Conservation (phyloP, 2,888 invertebrate species). For the Dyspetes luteomarginatus region DNA sequence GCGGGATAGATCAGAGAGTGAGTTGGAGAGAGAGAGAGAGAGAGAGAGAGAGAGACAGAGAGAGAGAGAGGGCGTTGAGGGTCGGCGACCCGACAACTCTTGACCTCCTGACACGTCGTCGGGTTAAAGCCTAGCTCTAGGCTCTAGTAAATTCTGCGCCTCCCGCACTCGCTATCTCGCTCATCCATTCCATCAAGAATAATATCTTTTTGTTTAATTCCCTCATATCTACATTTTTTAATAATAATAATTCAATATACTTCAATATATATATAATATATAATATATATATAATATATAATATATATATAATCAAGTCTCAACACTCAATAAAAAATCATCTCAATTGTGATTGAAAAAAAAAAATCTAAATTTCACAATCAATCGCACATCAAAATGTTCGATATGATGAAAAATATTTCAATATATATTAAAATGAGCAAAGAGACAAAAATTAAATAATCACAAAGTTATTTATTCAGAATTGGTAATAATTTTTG, state of each 20-base stretch:
- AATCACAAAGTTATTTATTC: too few species aligned
- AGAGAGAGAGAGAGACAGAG: constrained; percentile 18
- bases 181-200: constrained; percentile 11
- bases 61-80: constrained; percentile 41
- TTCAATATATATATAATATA: too few species aligned
- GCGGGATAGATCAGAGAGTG: constrained; percentile 3
- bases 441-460: too few species aligned
- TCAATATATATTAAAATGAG: too few species aligned
- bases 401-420: too few species aligned
- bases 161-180: neutral
- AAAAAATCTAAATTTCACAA: too few species aligned
- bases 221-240: constrained; percentile 9
- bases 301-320: too few species aligned
- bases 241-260: neutral
- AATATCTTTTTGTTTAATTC: neutral
- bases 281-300: too few species aligned
- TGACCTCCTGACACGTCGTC: constrained; percentile 62
- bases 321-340: too few species aligned
- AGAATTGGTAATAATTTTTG: too few species aligned
- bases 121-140: constrained; percentile 51
- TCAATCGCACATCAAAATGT: too few species aligned
- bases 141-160: constrained; percentile 37
- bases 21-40: neutral
- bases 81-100: constrained; percentile 59
- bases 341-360: too few species aligned